Evolutionary conservation across 2,888 invertebrate genomes (phyloP), one percentile per base, ranked within the genome.

Genomic region (Folsomia candida): DNA sequence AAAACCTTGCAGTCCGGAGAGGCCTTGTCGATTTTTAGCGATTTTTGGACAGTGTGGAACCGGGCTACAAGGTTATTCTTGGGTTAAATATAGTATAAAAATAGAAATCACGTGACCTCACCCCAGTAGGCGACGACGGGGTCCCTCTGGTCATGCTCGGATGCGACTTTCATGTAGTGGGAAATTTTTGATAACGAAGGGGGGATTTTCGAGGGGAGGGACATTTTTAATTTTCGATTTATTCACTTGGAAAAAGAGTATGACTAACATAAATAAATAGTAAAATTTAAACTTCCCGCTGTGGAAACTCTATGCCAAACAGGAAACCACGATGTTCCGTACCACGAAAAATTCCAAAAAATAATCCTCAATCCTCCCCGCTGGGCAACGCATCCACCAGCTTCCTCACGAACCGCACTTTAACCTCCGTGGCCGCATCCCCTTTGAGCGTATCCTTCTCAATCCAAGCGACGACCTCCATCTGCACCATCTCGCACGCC

Each of bases 291-390:
- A 67, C 28, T 67, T 54, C 20, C 57, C 57, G 2, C 11, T 67
- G n/a, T 24, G 25, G 2, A 47, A 58, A 2, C 58, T 37, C 28
- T 29, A 27, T 11, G 67, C 51, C 11, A 58, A 67, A 18, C 58
- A 59, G 37, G 58, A 25, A 1, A 58, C 54, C 47, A 58, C 58
- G 22, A n/a, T n/a, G n/a, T n/a, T n/a, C n/a, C n/a, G n/a, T n/a
- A n/a, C n/a, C n/a, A n/a, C n/a, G n/a, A 20, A 65, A 54, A 27
- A 29, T 51, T 86, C 90, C n/a, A n/a, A n/a, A n/a, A n/a, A n/a
- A n/a, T n/a, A n/a, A n/a, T n/a, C n/a, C n/a, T n/a, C n/a, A 97
- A 85, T 99, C 98, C 86, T 99, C 99, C 25, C 99, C 98, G 54
- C 96, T 96, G 11, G 99, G 98, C 81, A 98, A 92, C 1, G 97